A percentile compares a stretch with the other conserved stretches of the same genome.
These are phyloP conservation scores for Piezodorus guildinii DNA, from an alignment of 1,140 invertebrate genomes.

Conservation along the genomic window DNA sequence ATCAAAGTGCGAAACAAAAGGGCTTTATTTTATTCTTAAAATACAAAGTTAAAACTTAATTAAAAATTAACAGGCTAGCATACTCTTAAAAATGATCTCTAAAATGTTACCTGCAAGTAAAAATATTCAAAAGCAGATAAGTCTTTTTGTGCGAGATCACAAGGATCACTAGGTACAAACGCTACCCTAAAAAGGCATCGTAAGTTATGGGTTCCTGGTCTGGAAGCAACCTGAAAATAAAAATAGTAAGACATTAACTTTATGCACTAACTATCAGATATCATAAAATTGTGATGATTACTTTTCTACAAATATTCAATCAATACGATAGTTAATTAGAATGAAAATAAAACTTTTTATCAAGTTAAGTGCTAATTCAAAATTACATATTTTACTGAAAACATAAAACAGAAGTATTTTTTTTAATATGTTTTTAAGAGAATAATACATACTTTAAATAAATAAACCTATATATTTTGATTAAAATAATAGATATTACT, in stretches of 20 bases:
- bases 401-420: no score
- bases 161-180: constrained; percentile 75
- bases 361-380: no score
- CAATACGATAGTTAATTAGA: no score
- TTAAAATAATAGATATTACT: not conserved
- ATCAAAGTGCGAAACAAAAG: no score
- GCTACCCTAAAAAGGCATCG: constrained; percentile 77
- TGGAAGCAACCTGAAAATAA: constrained; percentile 62
- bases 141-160: constrained; percentile 68
- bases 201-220: constrained; percentile 76
- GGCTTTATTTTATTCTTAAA: no score
- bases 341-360: no score
- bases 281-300: not conserved
- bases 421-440: no score
- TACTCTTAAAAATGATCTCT: not conserved
- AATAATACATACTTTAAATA: no score
- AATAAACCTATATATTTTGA: not conserved
- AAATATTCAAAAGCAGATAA: constrained; percentile 78
- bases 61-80: no score
- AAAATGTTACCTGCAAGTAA: constrained; percentile 52
- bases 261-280: not conserved
- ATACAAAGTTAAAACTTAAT: no score
- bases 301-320: not conserved
- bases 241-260: not conserved
- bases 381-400: no score